A percentile compares a stretch with the other conserved stretches of the same genome.
phyloP scores from a whole-genome alignment of 2,113 vertebrate species.

The Cnemophilus loriae region DNA sequence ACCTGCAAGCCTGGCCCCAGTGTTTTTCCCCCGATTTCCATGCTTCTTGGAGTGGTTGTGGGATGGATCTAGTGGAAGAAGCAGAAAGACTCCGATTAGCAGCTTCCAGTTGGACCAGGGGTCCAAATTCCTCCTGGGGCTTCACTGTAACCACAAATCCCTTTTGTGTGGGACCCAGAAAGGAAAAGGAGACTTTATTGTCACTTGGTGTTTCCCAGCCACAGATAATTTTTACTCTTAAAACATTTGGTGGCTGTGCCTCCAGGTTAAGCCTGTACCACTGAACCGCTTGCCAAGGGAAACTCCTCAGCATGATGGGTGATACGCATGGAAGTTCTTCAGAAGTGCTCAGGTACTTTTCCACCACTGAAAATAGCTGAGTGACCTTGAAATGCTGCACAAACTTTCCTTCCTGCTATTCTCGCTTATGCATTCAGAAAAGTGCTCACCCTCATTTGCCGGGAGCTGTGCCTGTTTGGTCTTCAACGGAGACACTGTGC shows the following conservation, averaged over 20 bases:
- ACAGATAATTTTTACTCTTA: neutral
- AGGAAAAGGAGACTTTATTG: neutral
- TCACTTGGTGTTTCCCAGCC: neutral
- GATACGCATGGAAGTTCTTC: neutral
- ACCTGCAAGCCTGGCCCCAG: conserved; percentile 46
- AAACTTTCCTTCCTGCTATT: neutral
- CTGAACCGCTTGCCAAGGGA: neutral
- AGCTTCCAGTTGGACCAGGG: neutral
- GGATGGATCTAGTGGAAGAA: neutral
- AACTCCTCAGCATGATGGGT: neutral
- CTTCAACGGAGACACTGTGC: neutral
- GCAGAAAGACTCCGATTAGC: neutral
- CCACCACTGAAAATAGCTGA: neutral
- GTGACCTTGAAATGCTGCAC: neutral
- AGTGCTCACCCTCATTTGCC: neutral
- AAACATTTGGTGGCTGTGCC: neutral
- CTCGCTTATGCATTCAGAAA: neutral
- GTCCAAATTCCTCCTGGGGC: neutral
- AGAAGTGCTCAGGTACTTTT: neutral
- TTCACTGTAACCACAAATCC: neutral
- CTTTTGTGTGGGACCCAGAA: neutral
- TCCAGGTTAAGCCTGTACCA: neutral
- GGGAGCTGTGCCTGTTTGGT: neutral
- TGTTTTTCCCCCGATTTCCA: conserved; percentile 32
- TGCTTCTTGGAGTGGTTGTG: conserved; percentile 43